phyloP scores from a whole-genome alignment of 2,888 invertebrate genomes.

The Melinaea menophilus region DNA sequence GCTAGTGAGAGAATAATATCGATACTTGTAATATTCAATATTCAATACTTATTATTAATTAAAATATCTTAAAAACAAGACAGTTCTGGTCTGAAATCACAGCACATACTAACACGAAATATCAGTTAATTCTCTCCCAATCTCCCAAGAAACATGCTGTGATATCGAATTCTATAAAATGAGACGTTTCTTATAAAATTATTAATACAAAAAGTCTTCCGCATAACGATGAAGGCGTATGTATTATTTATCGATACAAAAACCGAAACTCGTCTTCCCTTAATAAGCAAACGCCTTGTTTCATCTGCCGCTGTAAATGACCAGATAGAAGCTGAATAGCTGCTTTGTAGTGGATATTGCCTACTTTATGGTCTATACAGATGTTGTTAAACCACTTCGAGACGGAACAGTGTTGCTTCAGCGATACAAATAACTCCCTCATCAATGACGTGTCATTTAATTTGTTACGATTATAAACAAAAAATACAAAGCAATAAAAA shows the following conservation, averaged over 20 bases:
- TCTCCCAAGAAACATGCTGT: not conserved
- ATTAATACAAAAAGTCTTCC: slow-evolving; percentile 6
- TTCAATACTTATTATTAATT: not conserved
- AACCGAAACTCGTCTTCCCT: slow-evolving; percentile 39
- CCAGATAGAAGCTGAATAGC: slow-evolving; percentile 72
- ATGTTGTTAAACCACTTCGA: slow-evolving; percentile 55
- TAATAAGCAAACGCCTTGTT: slow-evolving; percentile 56
- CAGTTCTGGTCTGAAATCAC: no score
- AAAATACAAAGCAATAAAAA: not conserved
- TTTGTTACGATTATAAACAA: slow-evolving; percentile 18
- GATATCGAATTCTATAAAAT: not conserved
- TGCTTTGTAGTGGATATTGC: slow-evolving; percentile 70
- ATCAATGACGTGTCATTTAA: slow-evolving; percentile 23
- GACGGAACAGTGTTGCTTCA: slow-evolving; percentile 24
- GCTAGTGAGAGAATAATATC: slow-evolving; percentile 44
- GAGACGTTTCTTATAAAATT: slow-evolving; percentile 6
- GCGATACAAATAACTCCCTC: slow-evolving; percentile 23
- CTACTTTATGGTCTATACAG: slow-evolving; percentile 68
- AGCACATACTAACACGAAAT: no score
- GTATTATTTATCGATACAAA: slow-evolving; percentile 39
- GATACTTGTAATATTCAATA: slow-evolving; percentile 35
- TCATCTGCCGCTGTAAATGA: slow-evolving; percentile 73
- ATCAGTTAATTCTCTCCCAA: not conserved
- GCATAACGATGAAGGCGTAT: slow-evolving; percentile 11
- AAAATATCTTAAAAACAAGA: no score